phyloP scores from a whole-genome alignment of 2,113 vertebrate genomes.

The Salvelinus namaycush region DNA sequence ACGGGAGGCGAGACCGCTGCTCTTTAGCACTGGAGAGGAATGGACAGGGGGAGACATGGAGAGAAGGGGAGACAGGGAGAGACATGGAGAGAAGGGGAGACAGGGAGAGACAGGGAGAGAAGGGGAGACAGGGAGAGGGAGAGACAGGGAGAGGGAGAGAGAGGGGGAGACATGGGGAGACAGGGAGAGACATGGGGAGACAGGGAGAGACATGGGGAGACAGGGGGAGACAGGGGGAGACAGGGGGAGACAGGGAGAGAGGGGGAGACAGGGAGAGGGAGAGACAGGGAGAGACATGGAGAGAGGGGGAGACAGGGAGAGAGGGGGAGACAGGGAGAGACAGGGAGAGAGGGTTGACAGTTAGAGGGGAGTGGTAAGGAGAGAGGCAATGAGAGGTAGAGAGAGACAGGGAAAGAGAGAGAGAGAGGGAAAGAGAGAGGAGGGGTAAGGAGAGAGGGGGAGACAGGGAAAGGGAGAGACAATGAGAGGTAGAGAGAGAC shows the following conservation, averaged over 20 bases:
- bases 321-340: background rate
- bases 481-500: too few species aligned
- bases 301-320: background rate
- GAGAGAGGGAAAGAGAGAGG: background rate
- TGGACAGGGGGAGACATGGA: too few species aligned
- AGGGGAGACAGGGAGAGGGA: background rate
- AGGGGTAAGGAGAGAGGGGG: too few species aligned
- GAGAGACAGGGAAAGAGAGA: background rate
- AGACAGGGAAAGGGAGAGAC: background rate
- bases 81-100: background rate
- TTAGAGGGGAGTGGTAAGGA: background rate
- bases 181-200: too few species aligned
- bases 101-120: background rate
- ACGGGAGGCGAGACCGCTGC: slow-evolving; percentile 64
- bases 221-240: too few species aligned
- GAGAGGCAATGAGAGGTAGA: too few species aligned
- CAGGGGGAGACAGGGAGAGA: too few species aligned
- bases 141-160: background rate
- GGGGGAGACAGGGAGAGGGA: background rate
- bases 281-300: background rate
- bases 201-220: too few species aligned
- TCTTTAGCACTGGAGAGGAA: slow-evolving; percentile 56
- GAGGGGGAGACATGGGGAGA: too few species aligned
- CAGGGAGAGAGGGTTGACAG: too few species aligned
- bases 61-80: too few species aligned